Conservation (phyloP, 2,888 invertebrate species). For the Helicoverpa assulta region DNA sequence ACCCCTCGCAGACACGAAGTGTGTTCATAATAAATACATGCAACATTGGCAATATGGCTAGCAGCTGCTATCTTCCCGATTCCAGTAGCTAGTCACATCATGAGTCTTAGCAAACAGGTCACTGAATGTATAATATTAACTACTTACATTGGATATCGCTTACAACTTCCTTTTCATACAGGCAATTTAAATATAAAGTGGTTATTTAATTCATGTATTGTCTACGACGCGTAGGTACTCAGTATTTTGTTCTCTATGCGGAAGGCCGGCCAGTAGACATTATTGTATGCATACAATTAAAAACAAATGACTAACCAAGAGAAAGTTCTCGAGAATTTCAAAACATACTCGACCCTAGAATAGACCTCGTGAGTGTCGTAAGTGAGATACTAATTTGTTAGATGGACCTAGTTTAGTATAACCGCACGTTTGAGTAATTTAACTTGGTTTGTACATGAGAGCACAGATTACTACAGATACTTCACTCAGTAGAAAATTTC, state of each 20-base stretch:
- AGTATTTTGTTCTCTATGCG: slow-evolving; percentile 12
- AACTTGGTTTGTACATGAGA: not conserved
- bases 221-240: slow-evolving; percentile 30
- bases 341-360: not conserved
- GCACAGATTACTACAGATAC: too few relatives aligned
- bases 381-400: not conserved
- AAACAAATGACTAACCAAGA: not conserved
- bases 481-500: too few relatives aligned
- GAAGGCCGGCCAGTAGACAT: not conserved
- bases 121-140: slow-evolving; percentile 55
- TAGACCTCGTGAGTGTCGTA: not conserved
- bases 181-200: slow-evolving; percentile 57
- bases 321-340: slow-evolving; percentile 3
- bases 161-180: slow-evolving; percentile 58
- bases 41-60: slow-evolving; percentile 38
- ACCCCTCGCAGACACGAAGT: not conserved
- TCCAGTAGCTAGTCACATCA: slow-evolving; percentile 29
- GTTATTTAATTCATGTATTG: slow-evolving; percentile 47
- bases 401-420: not conserved
- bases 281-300: slow-evolving; percentile 11
- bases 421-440: not conserved
- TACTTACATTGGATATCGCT: slow-evolving; percentile 53
- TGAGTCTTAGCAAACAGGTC: slow-evolving; percentile 55
- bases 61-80: slow-evolving; percentile 47
- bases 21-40: slow-evolving; percentile 23